These are phyloP conservation scores for Drosophila demipolita DNA, from an alignment of 2,888 invertebrate species.

Conservation along the genomic window DNA sequence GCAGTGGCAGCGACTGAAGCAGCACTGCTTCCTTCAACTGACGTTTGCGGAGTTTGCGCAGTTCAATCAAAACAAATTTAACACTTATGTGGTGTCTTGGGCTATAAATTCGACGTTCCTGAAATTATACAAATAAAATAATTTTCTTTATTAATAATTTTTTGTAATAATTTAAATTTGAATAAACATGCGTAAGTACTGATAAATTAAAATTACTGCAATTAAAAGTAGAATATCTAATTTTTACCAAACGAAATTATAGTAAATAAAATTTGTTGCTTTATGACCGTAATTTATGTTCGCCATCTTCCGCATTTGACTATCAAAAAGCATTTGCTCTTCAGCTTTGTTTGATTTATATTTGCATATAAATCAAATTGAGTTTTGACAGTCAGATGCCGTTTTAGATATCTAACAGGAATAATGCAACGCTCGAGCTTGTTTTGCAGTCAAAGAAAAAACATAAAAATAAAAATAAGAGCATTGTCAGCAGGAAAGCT, in stretches of 20 bases:
- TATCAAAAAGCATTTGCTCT: constrained; percentile 1
- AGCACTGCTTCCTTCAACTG: constrained; percentile 35
- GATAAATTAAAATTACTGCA: neutral
- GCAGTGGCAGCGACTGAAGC: constrained; percentile 23
- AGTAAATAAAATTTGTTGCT: neutral
- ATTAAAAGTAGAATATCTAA: neutral
- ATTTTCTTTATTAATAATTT: neutral
- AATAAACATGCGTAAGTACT: neutral
- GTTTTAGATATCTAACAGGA: neutral
- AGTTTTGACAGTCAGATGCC: constrained; percentile 12
- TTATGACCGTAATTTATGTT: neutral
- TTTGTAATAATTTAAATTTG: no score
- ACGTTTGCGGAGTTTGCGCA: constrained; percentile 53
- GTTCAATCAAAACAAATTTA: constrained; percentile 60
- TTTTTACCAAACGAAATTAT: neutral
- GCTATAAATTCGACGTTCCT: constrained; percentile 8
- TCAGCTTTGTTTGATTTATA: constrained; percentile 8
- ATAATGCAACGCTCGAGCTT: neutral
- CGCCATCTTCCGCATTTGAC: neutral
- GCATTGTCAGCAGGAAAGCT: neutral
- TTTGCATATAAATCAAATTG: constrained; percentile 17
- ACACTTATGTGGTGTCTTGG: constrained; percentile 31
- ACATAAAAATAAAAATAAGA: neutral
- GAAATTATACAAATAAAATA: constrained; percentile 16
- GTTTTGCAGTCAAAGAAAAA: neutral